Evolutionary conservation across 1,140 invertebrate species (phyloP).

Genomic region (Aphis gossypii): DNA sequence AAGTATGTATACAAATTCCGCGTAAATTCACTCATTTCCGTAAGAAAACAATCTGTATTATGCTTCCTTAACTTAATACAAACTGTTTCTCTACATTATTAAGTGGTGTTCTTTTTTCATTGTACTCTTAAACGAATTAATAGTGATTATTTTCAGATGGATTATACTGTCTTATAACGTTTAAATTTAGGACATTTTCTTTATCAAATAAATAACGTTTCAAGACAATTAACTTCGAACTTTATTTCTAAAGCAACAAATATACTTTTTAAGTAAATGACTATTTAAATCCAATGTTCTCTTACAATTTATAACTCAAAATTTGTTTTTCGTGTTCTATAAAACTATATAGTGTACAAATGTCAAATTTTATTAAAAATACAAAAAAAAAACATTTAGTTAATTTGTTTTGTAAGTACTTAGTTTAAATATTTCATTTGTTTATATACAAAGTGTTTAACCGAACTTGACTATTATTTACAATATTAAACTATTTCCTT

Average conservation of each 20-base stretch:
- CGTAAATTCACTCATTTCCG: background rate
- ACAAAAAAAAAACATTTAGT: background rate
- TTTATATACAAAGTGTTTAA: background rate
- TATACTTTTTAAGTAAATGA: constrained; percentile 1
- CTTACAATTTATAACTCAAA: background rate
- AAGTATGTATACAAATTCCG: background rate
- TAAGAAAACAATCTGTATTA: background rate
- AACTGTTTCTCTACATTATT: background rate
- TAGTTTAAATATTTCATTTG: background rate
- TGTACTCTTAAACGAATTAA: background rate
- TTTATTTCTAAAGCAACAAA: constrained; percentile 15
- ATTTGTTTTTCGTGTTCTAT: background rate
- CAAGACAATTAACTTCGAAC: constrained; percentile 22
- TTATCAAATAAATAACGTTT: constrained; percentile 41
- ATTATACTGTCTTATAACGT: background rate
- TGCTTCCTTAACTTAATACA: background rate
- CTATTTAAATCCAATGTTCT: constrained; percentile 13
- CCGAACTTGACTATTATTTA: background rate
- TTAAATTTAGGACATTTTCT: background rate
- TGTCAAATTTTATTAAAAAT: background rate
- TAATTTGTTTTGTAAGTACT: background rate
- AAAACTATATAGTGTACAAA: background rate
- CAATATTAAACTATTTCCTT: background rate
- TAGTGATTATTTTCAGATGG: constrained; percentile 9
- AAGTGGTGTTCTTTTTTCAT: constrained; percentile 8